Conservation (phyloP, 2,888 invertebrate species). For the Cyclophora punctaria region DNA sequence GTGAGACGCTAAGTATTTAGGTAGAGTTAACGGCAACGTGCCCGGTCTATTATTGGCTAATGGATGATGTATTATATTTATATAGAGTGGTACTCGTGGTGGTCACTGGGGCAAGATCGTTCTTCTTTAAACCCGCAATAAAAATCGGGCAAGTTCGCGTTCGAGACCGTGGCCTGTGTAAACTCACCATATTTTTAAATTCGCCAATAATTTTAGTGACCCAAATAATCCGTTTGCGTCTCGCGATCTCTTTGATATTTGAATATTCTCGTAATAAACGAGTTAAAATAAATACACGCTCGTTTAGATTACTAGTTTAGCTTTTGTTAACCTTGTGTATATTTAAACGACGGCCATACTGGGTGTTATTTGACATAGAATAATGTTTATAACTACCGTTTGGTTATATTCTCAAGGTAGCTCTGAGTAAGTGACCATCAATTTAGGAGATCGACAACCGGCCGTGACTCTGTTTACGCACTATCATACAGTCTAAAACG, state of each 20-base stretch:
- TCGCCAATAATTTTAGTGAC: conserved; percentile 15
- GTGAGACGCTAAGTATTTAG: conserved; percentile 26
- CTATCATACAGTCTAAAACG: conserved; percentile 40
- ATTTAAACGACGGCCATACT: neutral
- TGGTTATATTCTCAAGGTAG: conserved; percentile 45
- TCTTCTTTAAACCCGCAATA: conserved; percentile 60
- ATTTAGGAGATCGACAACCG: conserved; percentile 71
- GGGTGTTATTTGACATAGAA: conserved; percentile 4
- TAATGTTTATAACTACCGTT: conserved; percentile 25
- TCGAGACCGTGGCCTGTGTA: conserved; percentile 52
- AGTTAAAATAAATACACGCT: neutral
- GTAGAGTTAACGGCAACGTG: conserved; percentile 34
- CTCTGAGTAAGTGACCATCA: conserved; percentile 59
- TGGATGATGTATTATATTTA: conserved; percentile 58
- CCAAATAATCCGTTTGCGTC: conserved; percentile 14
- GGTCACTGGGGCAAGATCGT: conserved; percentile 71
- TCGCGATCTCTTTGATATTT: conserved; percentile 5
- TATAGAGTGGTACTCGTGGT: conserved; percentile 48
- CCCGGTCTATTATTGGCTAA: conserved; percentile 48
- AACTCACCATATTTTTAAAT: conserved; percentile 32
- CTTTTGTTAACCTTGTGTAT: conserved; percentile 4
- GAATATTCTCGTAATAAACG: neutral
- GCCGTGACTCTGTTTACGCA: conserved; percentile 65
- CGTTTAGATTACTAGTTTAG: conserved; percentile 2
- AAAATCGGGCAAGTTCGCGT: conserved; percentile 68